These are phyloP conservation scores for Epizoanthus illoricatus DNA, from an alignment of 92 coral and sea anemone species.

Conservation along the genomic window DNA sequence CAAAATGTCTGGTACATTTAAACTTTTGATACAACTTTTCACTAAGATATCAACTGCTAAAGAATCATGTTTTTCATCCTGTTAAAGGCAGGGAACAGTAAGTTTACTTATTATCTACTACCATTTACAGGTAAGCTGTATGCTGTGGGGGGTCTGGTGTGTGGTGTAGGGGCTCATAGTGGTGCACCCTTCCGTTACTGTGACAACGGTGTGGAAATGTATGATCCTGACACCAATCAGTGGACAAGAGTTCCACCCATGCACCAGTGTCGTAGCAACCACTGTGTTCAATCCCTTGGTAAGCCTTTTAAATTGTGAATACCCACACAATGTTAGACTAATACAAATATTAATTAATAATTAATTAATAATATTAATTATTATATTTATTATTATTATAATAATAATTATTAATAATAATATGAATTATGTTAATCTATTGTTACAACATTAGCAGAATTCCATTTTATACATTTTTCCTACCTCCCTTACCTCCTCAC, in stretches of 20 bases:
- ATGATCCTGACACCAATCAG: slow-evolving; percentile 66
- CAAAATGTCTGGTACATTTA: no score
- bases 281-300: slow-evolving; percentile 83
- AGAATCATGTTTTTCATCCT: background rate
- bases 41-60: background rate
- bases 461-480: no score
- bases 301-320: background rate
- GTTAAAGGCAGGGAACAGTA: background rate
- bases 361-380: no score
- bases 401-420: no score
- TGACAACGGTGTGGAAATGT: slow-evolving; percentile 87
- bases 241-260: slow-evolving; percentile 77
- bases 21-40: no score
- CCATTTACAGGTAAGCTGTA: slow-evolving; percentile 59
- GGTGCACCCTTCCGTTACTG: slow-evolving; percentile 88
- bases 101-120: background rate
- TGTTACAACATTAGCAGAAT: no score
- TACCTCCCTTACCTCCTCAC: no score
- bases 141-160: slow-evolving; percentile 93
- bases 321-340: no score
- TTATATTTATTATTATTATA: no score
- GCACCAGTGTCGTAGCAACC: slow-evolving; percentile 90
- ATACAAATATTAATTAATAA: no score
- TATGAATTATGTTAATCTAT: no score
- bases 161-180: slow-evolving; percentile 79